phyloP scores from a whole-genome alignment of 92 coral and sea anemone species.

The Palythoa caribaeorum region DNA sequence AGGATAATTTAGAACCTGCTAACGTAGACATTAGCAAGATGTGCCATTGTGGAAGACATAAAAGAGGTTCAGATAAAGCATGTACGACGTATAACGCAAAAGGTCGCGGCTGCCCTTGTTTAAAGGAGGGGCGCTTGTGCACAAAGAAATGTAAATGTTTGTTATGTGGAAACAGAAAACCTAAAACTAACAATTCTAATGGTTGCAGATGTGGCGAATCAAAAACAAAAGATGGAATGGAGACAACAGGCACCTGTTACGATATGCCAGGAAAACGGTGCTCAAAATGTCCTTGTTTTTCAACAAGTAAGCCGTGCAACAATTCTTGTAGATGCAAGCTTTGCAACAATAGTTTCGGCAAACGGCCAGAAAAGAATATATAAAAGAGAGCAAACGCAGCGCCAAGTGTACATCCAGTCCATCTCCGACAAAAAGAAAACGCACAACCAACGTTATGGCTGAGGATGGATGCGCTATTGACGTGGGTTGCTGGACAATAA shows the following conservation, averaged over 20 bases:
- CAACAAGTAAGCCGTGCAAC: neutral
- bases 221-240: neutral
- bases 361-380: neutral
- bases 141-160: neutral
- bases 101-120: conserved; percentile 5
- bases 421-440: neutral
- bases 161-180: neutral
- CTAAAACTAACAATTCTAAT: neutral
- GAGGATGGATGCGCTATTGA: neutral
- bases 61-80: neutral
- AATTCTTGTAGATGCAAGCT: neutral
- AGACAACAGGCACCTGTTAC: conserved; percentile 4
- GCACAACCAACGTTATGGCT: neutral
- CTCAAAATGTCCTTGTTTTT: neutral
- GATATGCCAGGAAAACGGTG: neutral
- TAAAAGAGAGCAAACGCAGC: neutral
- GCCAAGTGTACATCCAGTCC: neutral
- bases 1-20: neutral
- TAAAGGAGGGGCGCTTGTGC: neutral
- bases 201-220: neutral
- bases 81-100: neutral
- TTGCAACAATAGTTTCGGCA: neutral
- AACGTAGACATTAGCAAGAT: neutral
- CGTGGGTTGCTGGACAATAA: neutral
- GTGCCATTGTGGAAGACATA: neutral